A percentile compares a stretch with the other conserved stretches of the same genome.
phyloP scores from a whole-genome alignment of 2,797 vertebrate species.

The Myotis planiceps region DNA sequence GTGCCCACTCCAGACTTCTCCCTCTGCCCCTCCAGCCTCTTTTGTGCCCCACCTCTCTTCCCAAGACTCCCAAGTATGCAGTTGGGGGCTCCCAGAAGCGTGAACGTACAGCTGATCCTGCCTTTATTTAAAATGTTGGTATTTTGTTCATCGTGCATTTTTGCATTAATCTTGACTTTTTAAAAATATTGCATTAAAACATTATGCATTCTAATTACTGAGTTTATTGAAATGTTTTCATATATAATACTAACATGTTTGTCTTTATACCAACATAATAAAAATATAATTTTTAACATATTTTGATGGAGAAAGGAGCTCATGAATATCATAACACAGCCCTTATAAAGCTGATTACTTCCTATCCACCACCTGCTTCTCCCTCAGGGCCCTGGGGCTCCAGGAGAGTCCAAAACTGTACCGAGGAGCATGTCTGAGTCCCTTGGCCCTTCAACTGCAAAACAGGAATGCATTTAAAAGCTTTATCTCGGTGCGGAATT shows the following conservation, averaged over 20 bases:
- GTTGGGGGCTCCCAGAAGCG: neutral
- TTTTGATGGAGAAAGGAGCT: neutral
- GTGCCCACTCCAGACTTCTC: neutral
- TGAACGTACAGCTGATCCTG: neutral
- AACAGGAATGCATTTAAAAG: constrained; percentile 2
- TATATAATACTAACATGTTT: neutral
- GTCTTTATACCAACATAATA: neutral
- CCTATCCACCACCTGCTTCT: neutral
- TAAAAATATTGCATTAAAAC: neutral
- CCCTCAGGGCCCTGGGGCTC: neutral
- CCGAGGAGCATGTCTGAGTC: neutral
- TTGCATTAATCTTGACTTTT: constrained; percentile 17
- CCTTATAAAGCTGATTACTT: neutral
- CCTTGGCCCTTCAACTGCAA: neutral
- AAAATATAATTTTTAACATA: neutral
- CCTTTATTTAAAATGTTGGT: neutral
- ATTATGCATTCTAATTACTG: neutral
- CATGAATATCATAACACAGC: neutral
- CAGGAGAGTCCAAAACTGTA: neutral
- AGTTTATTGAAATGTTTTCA: constrained; percentile 24
- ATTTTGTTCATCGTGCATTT: neutral
- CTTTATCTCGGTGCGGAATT: neutral
- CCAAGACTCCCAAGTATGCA: neutral
- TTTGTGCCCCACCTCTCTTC: neutral
- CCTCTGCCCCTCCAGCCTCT: neutral